phyloP scores from a whole-genome alignment of 1,140 invertebrate genomes.

The Arctopsyche grandis region DNA sequence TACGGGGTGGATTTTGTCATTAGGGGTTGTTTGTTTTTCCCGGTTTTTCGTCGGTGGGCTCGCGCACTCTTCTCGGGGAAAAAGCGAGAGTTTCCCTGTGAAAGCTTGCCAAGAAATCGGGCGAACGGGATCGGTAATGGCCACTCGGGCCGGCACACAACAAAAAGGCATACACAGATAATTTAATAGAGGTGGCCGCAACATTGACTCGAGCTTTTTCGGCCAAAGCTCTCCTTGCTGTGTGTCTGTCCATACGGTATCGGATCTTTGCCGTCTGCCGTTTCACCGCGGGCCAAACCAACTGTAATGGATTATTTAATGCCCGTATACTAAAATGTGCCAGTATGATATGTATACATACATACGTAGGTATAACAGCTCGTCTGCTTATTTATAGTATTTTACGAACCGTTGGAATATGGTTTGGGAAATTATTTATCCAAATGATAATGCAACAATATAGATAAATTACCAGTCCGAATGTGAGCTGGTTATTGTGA shows the following conservation, averaged over 20 bases:
- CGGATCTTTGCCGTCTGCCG: not conserved
- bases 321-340: no score
- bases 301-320: no score
- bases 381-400: no score
- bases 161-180: conserved; percentile 27
- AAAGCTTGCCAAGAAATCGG: conserved; percentile 43
- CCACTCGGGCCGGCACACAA: not conserved
- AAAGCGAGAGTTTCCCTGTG: conserved; percentile 34
- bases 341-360: no score
- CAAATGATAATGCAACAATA: no score
- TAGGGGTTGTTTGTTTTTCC: conserved; percentile 48
- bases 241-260: not conserved
- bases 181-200: conserved; percentile 46
- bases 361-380: no score
- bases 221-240: not conserved
- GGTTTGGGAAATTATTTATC: no score
- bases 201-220: conserved; percentile 1
- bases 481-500: no score
- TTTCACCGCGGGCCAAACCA: not conserved
- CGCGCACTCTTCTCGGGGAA: not conserved
- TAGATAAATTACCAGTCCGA: no score
- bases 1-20: conserved; percentile 44
- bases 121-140: conserved; percentile 26
- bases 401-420: no score
- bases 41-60: conserved; percentile 26